Percentiles rank a stretch among this genome's conserved stretches.
These are phyloP conservation scores for Mus caroli DNA, from an alignment of 2,797 vertebrate species.

Conservation along the genomic window DNA sequence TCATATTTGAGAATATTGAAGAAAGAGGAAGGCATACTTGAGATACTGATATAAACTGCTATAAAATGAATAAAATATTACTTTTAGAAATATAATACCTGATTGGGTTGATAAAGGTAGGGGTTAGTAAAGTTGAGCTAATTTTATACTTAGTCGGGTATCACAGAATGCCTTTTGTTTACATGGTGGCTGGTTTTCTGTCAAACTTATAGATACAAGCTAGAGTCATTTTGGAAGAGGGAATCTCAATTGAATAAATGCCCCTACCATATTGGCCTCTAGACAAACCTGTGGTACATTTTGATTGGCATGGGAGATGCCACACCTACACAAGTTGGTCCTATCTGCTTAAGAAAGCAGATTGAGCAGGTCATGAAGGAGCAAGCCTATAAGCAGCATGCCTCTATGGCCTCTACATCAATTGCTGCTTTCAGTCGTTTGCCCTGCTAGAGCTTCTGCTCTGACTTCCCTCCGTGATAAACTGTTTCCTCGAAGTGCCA, in stretches of 20 bases:
- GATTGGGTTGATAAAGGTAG: not conserved
- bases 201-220: too few relatives aligned
- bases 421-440: not conserved
- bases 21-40: not conserved
- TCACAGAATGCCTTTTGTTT: not conserved
- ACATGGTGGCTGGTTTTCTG: not conserved
- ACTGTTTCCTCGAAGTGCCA: too few relatives aligned
- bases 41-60: slow-evolving; percentile 11
- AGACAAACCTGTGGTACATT: not conserved
- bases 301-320: not conserved
- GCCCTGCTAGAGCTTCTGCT: not conserved
- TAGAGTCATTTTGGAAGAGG: not conserved
- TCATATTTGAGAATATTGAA: not conserved
- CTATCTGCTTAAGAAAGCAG: not conserved
- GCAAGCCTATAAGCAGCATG: not conserved
- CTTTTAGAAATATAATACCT: slow-evolving; percentile 19
- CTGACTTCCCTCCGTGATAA: not conserved
- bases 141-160: slow-evolving; percentile 19
- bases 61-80: not conserved
- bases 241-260: not conserved
- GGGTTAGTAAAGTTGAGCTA: not conserved
- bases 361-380: not conserved
- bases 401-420: not conserved
- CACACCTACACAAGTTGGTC: not conserved
- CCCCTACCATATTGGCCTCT: too few relatives aligned